Conservation (phyloP, 2,797 vertebrate species). For the Avahi laniger region DNA sequence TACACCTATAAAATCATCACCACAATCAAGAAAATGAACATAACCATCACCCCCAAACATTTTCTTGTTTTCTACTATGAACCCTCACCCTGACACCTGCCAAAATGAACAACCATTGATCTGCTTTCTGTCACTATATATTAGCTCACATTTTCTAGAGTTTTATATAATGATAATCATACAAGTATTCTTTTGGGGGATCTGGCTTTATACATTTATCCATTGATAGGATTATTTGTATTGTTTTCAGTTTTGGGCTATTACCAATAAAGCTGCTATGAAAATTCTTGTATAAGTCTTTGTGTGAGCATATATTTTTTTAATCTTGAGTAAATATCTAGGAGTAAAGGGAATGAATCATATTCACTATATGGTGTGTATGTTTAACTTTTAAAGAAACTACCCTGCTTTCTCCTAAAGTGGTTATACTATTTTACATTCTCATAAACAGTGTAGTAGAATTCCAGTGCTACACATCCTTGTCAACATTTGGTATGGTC, state of each 20-base stretch:
- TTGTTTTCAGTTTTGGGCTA: not conserved
- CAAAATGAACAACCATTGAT: not conserved
- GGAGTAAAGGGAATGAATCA: not conserved
- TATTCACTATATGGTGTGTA: not conserved
- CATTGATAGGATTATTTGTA: not conserved
- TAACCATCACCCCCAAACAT: not conserved
- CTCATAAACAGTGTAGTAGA: not conserved
- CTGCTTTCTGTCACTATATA: not conserved
- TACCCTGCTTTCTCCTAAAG: not conserved
- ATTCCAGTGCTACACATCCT: not conserved
- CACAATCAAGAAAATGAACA: slow-evolving; percentile 18
- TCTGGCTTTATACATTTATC: not conserved
- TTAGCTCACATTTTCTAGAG: slow-evolving; percentile 27
- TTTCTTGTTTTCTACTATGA: not conserved
- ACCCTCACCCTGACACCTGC: not conserved
- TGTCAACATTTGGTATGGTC: not conserved
- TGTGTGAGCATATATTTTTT: not conserved
- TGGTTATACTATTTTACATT: not conserved
- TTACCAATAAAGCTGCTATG: slow-evolving; percentile 6
- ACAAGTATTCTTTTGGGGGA: not conserved
- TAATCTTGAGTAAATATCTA: not conserved
- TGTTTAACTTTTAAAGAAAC: not conserved
- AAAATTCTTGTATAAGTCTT: not conserved
- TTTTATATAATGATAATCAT: not conserved
- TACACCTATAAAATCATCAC: not conserved